Percentiles rank a stretch among this genome's conserved stretches.
These are phyloP conservation scores for Ictalurus furcatus DNA, from an alignment of 2,113 vertebrate genomes.

Conservation along the genomic window DNA sequence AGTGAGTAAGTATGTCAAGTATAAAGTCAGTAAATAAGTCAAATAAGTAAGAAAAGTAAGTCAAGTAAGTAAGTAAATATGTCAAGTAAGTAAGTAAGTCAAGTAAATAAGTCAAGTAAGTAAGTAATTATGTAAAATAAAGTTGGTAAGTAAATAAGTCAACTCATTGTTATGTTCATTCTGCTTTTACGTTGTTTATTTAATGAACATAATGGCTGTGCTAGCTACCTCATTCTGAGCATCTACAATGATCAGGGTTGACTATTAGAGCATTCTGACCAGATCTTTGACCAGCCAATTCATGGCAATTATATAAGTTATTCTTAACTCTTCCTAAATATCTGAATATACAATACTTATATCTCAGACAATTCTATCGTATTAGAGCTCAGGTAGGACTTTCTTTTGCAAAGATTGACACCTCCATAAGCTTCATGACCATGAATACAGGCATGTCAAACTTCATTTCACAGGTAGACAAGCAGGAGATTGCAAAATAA, in stretches of 20 bases:
- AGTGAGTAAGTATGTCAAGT: neutral
- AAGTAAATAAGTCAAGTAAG: neutral
- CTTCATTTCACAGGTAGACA: conserved; percentile 80
- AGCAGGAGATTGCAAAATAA: conserved; percentile 74
- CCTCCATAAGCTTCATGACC: conserved; percentile 50
- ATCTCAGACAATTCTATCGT: neutral
- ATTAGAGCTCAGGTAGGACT: conserved; percentile 4
- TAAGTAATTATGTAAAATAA: too few relatives aligned
- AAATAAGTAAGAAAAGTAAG: too few relatives aligned
- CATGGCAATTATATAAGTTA: neutral
- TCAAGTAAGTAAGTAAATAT: neutral
- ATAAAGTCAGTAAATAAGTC: neutral
- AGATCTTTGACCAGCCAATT: neutral
- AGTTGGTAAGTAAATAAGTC: too few relatives aligned
- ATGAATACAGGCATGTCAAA: conserved; percentile 76
- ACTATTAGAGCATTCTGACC: neutral
- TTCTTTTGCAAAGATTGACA: conserved; percentile 32
- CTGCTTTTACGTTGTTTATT: neutral
- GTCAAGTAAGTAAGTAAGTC: neutral
- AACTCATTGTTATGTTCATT: neutral
- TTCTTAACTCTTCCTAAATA: neutral
- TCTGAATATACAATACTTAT: neutral
- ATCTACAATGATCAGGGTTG: neutral
- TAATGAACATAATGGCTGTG: neutral
- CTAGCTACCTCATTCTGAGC: neutral